Evolutionary conservation across 2,888 invertebrate genomes (phyloP).

Genomic region (Tanytarsus gracilentus): DNA sequence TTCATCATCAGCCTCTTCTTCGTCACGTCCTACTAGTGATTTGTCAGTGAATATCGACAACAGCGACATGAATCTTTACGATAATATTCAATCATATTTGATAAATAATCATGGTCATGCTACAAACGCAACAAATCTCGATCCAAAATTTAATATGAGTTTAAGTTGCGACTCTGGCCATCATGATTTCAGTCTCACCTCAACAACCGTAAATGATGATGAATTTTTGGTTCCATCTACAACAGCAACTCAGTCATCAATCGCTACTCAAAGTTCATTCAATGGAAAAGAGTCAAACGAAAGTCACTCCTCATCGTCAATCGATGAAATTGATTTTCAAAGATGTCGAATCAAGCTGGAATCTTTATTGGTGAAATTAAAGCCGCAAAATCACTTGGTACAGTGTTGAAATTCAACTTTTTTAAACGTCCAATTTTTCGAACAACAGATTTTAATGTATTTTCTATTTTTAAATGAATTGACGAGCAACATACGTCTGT

Average conservation of each 20-base stretch:
- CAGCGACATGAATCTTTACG: slow-evolving; percentile 27
- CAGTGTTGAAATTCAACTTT: not conserved
- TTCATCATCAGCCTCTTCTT: slow-evolving; percentile 25
- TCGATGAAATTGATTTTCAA: slow-evolving; percentile 25
- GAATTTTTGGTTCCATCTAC: slow-evolving; percentile 17
- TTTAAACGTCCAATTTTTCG: not conserved
- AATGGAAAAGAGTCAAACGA: slow-evolving; percentile 2
- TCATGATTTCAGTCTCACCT: slow-evolving; percentile 33
- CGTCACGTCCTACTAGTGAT: slow-evolving; percentile 25
- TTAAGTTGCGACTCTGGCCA: slow-evolving; percentile 40
- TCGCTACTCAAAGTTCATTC: slow-evolving; percentile 19
- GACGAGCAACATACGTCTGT: no score
- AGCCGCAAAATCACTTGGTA: slow-evolving; percentile 28
- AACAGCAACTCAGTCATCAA: slow-evolving; percentile 25
- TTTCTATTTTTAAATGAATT: slow-evolving; percentile 15
- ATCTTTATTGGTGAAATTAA: not conserved
- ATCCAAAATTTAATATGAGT: slow-evolving; percentile 31
- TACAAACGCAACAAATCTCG: not conserved
- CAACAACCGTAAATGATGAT: slow-evolving; percentile 24
- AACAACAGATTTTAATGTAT: slow-evolving; percentile 22
- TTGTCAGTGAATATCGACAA: slow-evolving; percentile 21
- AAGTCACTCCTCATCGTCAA: slow-evolving; percentile 1
- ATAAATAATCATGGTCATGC: slow-evolving; percentile 24
- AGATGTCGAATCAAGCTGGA: slow-evolving; percentile 18
- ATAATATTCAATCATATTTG: slow-evolving; percentile 28